phyloP scores from a whole-genome alignment of 2,113 vertebrate species.

The Saccopteryx bilineata region DNA sequence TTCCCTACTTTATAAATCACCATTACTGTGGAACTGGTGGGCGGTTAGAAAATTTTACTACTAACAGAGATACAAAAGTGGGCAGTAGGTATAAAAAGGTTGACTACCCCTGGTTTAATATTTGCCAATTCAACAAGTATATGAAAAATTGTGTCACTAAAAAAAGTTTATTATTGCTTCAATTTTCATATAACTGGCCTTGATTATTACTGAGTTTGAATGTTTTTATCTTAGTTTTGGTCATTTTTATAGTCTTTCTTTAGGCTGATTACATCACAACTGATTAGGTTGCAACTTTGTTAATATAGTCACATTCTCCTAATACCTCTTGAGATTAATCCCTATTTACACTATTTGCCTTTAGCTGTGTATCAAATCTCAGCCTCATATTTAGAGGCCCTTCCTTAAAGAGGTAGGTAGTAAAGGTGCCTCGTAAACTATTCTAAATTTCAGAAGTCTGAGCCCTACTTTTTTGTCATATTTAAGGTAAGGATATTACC shows the following conservation, averaged over 20 bases:
- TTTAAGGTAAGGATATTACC: not conserved
- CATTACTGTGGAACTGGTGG: no score
- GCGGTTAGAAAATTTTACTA: no score
- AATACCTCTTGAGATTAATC: slow-evolving; percentile 26
- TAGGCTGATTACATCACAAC: not conserved
- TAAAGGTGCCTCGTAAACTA: not conserved
- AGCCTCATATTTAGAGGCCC: not conserved
- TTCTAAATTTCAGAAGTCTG: slow-evolving; percentile 30
- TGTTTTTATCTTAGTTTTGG: slow-evolving; percentile 6
- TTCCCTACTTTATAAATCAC: no score
- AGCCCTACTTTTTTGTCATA: not conserved
- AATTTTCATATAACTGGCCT: slow-evolving; percentile 28
- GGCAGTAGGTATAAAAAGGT: no score
- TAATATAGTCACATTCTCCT: not conserved
- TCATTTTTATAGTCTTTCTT: slow-evolving; percentile 35
- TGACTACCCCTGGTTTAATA: not conserved
- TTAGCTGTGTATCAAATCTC: not conserved
- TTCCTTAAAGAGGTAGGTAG: not conserved
- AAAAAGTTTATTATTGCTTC: not conserved
- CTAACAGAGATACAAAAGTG: no score
- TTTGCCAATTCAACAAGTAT: slow-evolving; percentile 14
- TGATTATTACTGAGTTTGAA: slow-evolving; percentile 15
- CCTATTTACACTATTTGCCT: not conserved
- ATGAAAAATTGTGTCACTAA: not conserved
- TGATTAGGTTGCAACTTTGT: slow-evolving; percentile 43